These are phyloP conservation scores for Saccostrea echinata DNA, from an alignment of 1,140 invertebrate genomes.

Conservation along the genomic window DNA sequence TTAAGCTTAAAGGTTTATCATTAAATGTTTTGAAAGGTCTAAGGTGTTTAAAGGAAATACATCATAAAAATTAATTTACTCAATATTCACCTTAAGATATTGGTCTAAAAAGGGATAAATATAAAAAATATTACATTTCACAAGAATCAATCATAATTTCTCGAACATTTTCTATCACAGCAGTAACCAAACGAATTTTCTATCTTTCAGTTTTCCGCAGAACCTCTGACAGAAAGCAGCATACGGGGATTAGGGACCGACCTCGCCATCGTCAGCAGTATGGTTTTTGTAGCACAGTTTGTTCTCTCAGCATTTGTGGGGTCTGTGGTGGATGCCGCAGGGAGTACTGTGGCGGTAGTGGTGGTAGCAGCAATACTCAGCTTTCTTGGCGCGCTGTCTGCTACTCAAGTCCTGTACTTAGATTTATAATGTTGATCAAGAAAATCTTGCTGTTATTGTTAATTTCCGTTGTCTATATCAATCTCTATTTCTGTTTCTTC, in stretches of 20 bases:
- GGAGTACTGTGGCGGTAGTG: conserved; percentile 91
- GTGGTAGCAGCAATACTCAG: conserved; percentile 90
- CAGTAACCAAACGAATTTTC: too few species aligned
- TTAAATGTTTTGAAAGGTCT: too few species aligned
- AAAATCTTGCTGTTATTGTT: not conserved
- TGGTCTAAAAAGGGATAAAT: too few species aligned
- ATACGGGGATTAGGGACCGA: conserved; percentile 95
- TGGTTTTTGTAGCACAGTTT: conserved; percentile 97
- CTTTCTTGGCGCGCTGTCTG: conserved; percentile 90
- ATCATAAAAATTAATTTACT: too few species aligned
- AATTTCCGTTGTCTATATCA: too few species aligned
- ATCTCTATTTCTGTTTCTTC: too few species aligned
- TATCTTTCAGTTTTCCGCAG: conserved; percentile 55
- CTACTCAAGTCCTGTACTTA: conserved; percentile 93
- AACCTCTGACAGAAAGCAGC: conserved; percentile 63
- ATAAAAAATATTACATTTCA: too few species aligned
- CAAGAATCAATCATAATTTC: too few species aligned
- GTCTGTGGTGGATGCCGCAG: conserved; percentile 86
- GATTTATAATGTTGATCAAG: conserved; percentile 84
- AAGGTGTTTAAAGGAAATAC: too few species aligned
- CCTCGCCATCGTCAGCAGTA: conserved; percentile 94
- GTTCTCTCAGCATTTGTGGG: conserved; percentile 93
- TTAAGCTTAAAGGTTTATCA: too few species aligned
- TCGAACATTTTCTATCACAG: too few species aligned
- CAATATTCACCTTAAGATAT: too few species aligned